Conservation (phyloP, 1,140 invertebrate species). For the Ceratoteleas bidentatus region DNA sequence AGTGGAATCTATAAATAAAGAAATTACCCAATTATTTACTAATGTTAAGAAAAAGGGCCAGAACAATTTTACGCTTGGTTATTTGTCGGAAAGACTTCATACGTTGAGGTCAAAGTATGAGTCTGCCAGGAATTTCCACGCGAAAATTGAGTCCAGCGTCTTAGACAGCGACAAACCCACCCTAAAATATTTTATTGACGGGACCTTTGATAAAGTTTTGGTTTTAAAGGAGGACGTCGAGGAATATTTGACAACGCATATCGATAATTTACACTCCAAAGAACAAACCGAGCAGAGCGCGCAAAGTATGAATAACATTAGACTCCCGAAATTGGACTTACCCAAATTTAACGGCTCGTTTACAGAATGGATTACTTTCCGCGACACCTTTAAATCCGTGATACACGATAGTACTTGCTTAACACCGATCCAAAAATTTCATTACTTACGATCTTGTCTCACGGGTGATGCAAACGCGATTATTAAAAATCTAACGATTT, state of each 20-base stretch:
- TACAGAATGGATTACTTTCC: not conserved
- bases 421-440: not conserved
- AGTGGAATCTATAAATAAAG: not conserved
- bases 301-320: not conserved
- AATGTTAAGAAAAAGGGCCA: not conserved
- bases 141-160: not conserved
- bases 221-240: too few species aligned
- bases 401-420: not conserved
- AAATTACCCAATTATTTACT: not conserved
- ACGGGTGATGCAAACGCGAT: not conserved
- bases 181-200: not conserved
- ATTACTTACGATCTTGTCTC: constrained; percentile 1
- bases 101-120: not conserved
- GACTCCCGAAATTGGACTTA: not conserved
- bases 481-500: not conserved
- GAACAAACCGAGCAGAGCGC: too few species aligned
- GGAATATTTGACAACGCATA: too few species aligned
- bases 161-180: not conserved
- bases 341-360: not conserved
- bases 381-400: not conserved
- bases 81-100: not conserved
- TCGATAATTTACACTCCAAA: too few species aligned
- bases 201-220: not conserved
- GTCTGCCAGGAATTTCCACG: not conserved
- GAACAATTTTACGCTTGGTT: not conserved